Percentiles rank a stretch among this genome's conserved stretches.
Evolutionary conservation across 23 tunicate genomes (phyloP).

Genomic region (Styela plicata): DNA sequence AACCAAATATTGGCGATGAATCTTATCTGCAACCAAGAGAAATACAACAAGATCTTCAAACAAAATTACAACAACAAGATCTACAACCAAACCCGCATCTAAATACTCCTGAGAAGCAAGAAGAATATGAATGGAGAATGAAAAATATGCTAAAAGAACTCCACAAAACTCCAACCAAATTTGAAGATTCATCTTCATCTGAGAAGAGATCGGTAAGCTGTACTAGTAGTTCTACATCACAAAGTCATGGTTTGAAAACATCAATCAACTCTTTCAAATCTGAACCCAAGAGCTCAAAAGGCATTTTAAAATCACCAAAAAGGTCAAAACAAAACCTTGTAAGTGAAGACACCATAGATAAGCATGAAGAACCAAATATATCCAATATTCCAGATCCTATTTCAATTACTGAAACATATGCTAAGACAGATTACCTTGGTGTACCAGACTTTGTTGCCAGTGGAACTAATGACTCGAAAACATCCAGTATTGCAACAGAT

Average conservation of each 20-base stretch:
- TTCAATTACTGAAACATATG: background rate
- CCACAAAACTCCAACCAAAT: background rate
- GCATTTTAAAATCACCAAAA: background rate
- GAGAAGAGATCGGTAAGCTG: background rate
- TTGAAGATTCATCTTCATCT: background rate
- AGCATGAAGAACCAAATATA: background rate
- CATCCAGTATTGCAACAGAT: background rate
- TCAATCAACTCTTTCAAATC: background rate
- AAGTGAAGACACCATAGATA: background rate
- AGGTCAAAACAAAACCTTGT: background rate
- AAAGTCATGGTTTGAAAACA: background rate
- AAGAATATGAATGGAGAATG: slow-evolving; percentile 26
- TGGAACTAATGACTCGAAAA: background rate
- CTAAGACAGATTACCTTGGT: slow-evolving; percentile 10
- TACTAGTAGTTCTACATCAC: background rate
- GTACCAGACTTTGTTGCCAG: background rate
- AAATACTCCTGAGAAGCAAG: slow-evolving; percentile 15
- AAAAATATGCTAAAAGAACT: slow-evolving; percentile 13
- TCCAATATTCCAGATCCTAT: background rate
- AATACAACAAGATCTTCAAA: background rate
- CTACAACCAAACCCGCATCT: background rate
- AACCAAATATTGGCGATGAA: background rate
- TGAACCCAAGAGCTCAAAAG: background rate
- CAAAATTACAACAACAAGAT: background rate
- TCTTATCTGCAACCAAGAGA: background rate